Conservation (phyloP, 2,888 invertebrate species). For the Campoplex capitator region DNA sequence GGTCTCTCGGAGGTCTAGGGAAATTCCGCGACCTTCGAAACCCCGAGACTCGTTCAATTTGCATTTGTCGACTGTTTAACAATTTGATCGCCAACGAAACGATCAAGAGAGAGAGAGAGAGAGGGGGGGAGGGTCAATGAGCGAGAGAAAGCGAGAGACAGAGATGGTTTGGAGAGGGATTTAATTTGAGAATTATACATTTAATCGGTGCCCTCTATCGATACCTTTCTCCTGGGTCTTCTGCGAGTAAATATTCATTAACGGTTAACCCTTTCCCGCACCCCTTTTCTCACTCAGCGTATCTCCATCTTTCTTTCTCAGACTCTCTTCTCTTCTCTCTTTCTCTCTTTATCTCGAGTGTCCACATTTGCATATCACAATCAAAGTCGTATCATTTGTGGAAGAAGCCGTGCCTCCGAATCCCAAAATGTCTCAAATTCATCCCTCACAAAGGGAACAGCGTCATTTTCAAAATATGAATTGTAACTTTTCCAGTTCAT, state of each 20-base stretch:
- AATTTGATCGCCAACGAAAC: slow-evolving; percentile 75
- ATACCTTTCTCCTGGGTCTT: slow-evolving; percentile 74
- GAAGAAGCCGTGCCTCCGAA: slow-evolving; percentile 60
- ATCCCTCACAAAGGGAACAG: background rate
- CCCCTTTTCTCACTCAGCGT: slow-evolving; percentile 52
- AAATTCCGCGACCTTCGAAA: slow-evolving; percentile 60
- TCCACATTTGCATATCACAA: slow-evolving; percentile 82
- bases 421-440: background rate
- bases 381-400: slow-evolving; percentile 82
- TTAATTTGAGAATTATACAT: slow-evolving; percentile 84
- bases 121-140: slow-evolving; percentile 17
- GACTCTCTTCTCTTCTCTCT: background rate
- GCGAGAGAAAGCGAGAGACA: slow-evolving; percentile 34
- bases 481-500: background rate
- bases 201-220: slow-evolving; percentile 79
- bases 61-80: slow-evolving; percentile 80
- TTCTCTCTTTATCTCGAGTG: slow-evolving; percentile 24
- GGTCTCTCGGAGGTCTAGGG: slow-evolving; percentile 33
- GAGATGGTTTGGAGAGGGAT: slow-evolving; percentile 64
- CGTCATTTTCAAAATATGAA: background rate
- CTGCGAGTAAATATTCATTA: slow-evolving; percentile 83
- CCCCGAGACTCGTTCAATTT: slow-evolving; percentile 73
- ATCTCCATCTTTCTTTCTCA: slow-evolving; percentile 36
- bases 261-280: slow-evolving; percentile 70
- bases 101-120: slow-evolving; percentile 55